Percentiles rank a stretch among this genome's conserved stretches.
Evolutionary conservation across 2,888 invertebrate species (phyloP).

Genomic region (Drosophila tripunctata): DNA sequence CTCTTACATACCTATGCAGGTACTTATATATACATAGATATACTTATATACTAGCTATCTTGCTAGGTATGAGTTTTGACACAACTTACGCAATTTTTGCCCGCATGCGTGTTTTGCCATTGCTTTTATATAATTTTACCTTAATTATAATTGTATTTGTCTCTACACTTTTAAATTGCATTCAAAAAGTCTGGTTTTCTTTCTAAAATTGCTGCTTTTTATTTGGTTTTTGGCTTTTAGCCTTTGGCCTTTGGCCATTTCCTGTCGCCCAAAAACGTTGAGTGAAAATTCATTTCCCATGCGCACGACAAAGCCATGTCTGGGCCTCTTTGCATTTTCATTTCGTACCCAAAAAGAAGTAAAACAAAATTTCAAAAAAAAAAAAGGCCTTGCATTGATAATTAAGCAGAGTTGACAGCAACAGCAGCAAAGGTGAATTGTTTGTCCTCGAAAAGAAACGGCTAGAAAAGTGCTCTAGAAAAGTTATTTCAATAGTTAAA

Average conservation of each 20-base stretch:
- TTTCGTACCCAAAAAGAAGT: conserved; percentile 57
- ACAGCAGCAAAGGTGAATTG: conserved; percentile 26
- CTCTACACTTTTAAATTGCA: conserved; percentile 22
- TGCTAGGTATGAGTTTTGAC: conserved; percentile 6
- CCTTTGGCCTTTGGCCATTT: conserved; percentile 53
- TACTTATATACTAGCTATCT: neutral
- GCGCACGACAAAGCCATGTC: conserved; percentile 77
- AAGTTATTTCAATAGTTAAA: neutral
- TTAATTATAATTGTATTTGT: conserved; percentile 59
- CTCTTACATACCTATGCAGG: conserved; percentile 24
- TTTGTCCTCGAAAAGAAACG: conserved; percentile 14
- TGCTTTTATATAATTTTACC: conserved; percentile 4
- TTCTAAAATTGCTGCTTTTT: conserved; percentile 17
- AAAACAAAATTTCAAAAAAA: conserved; percentile 22
- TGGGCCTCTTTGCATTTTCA: conserved; percentile 54
- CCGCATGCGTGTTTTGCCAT: conserved; percentile 51
- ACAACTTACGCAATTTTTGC: conserved; percentile 70
- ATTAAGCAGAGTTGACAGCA: conserved; percentile 62
- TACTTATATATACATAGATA: neutral
- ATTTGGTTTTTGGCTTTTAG: neutral
- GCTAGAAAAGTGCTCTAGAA: conserved; percentile 24
- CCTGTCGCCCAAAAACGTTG: conserved; percentile 67
- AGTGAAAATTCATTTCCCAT: conserved; percentile 75
- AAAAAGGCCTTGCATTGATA: conserved; percentile 74
- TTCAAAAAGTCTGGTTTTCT: conserved; percentile 19